Evolutionary conservation across 2,888 invertebrate genomes (phyloP).

Genomic region (Heteromurus nitidus): DNA sequence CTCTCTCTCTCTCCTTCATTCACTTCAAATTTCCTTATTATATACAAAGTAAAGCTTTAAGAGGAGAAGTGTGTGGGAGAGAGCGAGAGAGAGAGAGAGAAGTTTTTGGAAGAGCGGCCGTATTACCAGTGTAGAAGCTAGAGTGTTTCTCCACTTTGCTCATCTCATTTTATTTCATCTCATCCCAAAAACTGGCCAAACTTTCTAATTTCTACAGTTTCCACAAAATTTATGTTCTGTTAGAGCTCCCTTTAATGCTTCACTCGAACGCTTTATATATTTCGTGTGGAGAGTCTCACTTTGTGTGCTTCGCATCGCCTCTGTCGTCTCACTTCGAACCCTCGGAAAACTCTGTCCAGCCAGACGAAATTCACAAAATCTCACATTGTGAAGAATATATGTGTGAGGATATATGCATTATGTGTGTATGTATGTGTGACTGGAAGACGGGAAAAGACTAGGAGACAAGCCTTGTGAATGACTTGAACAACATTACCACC

Average conservation of each 20-base stretch:
- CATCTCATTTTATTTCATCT: constrained; percentile 67
- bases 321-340: constrained; percentile 42
- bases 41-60: constrained; percentile 48
- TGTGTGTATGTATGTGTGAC: too few species aligned
- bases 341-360: constrained; percentile 55
- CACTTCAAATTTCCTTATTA: constrained; percentile 59
- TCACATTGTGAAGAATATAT: constrained; percentile 45
- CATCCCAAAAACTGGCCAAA: constrained; percentile 69
- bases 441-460: neutral
- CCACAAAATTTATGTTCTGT: constrained; percentile 68
- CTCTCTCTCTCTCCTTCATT: constrained; percentile 29
- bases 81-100: constrained; percentile 35
- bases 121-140: constrained; percentile 14
- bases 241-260: constrained; percentile 62
- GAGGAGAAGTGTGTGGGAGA: constrained; percentile 28
- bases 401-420: too few species aligned
- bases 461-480: constrained; percentile 9
- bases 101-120: constrained; percentile 22
- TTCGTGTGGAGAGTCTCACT: neutral
- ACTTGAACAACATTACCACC: constrained; percentile 61
- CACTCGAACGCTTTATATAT: constrained; percentile 8
- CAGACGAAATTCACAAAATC: constrained; percentile 66
- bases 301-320: neutral
- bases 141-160: constrained; percentile 44
- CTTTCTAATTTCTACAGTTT: constrained; percentile 72